Evolutionary conservation across 2,113 vertebrate genomes (phyloP), one percentile per base, ranked within the genome.

Genomic region (Seriola aureovittata): DNA sequence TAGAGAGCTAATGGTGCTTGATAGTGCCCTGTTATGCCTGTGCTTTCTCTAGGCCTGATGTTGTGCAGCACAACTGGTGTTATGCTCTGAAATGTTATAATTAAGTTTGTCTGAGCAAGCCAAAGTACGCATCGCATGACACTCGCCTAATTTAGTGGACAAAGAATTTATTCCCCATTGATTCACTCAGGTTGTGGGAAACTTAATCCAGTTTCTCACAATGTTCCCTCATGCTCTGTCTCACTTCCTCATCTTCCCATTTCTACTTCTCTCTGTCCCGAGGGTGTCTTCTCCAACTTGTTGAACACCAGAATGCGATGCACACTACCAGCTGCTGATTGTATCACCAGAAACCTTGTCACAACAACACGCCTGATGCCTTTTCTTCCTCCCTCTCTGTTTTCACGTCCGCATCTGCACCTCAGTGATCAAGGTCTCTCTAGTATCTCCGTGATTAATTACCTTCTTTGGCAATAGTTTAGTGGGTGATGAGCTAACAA

Each of bases 401-500:
- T 82, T 77, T 85, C 60, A 42, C 80, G 72, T 74, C 82, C 75
- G 8, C 23, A 78, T 67, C 55, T 75, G 62, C 68, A 70, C 52
- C 14, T 78, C 63, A 55, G 52, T 54, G 32, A 81, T 85, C 48
- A 38, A 74, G 29, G 58, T 58, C 17, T 60, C 40, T 25, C 0
- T 19, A 0, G 32, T 65, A 14, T 72, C 48, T n/a, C 44, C 1
- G 8, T 78, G 59, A 81, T 82, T 48, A 80, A 78, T 80, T 60
- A 42, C 19, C 36, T 50, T 69, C 4, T 67, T 66, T 83, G 72
- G 84, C 67, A 81, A 19, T 23, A 54, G 76, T 60, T 54, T 74
- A 67, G 54, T 38, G 65, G 74, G 57, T n/a, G 54, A 84, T 83
- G 74, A 79, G 84, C 82, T 75, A 91, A 89, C 76, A 78, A 76